Percentiles rank a stretch among this genome's conserved stretches.
phyloP scores from a whole-genome alignment of 2,113 vertebrate genomes.

The Gorsachius goisagi region DNA sequence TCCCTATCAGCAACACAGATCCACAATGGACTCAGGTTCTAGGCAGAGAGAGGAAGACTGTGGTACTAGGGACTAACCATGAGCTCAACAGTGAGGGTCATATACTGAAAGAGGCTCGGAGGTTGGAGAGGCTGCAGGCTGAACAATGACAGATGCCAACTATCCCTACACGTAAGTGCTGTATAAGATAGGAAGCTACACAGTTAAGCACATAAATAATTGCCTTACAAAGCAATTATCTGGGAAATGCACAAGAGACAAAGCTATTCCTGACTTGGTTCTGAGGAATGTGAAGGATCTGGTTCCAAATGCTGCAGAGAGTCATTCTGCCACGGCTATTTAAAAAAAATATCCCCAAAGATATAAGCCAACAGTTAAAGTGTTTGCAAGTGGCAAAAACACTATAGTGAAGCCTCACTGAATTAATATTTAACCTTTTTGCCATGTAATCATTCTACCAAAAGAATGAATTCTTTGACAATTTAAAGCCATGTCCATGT shows the following conservation, averaged over 20 bases:
- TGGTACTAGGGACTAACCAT: not conserved
- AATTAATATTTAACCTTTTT: not conserved
- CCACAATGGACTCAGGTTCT: not conserved
- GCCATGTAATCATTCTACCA: not conserved
- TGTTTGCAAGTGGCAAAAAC: not conserved
- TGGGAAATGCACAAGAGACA: not conserved
- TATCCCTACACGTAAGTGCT: rapidly evolving
- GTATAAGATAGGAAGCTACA: not conserved
- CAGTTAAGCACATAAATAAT: not conserved
- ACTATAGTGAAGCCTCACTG: not conserved
- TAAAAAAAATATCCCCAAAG: not conserved
- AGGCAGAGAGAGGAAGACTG: not conserved
- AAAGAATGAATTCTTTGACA: not conserved
- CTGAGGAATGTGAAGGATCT: not conserved
- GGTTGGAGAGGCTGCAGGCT: not conserved
- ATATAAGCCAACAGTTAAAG: not conserved
- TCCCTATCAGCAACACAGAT: not conserved
- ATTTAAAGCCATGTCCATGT: not conserved
- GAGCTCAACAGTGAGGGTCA: not conserved
- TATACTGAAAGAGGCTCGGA: not conserved
- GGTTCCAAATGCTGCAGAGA: not conserved
- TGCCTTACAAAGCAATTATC: not conserved
- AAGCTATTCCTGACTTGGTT: not conserved
- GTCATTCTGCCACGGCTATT: not conserved
- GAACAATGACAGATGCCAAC: not conserved